phyloP scores from a whole-genome alignment of 2,113 vertebrate species.

The Sakesphorus luctuosus region DNA sequence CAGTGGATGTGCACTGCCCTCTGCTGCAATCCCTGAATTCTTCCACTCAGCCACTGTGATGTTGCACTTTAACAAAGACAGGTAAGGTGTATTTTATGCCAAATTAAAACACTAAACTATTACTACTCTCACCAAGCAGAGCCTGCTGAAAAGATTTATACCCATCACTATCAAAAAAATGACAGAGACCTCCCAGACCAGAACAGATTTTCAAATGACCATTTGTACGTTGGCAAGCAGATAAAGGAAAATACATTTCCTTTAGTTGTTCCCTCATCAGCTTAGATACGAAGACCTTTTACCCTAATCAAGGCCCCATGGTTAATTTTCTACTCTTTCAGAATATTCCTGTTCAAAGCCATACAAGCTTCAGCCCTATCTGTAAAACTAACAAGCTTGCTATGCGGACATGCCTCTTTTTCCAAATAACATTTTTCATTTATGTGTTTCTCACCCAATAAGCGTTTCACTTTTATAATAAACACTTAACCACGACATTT shows the following conservation, averaged over 20 bases:
- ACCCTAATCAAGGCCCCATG: not conserved
- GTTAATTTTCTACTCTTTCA: not conserved
- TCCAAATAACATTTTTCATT: not conserved
- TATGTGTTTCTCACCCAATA: not conserved
- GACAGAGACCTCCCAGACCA: not conserved
- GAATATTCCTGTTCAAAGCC: not conserved
- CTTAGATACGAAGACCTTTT: not conserved
- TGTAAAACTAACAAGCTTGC: not conserved
- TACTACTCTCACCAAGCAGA: not conserved
- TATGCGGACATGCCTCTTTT: not conserved
- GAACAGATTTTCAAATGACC: not conserved
- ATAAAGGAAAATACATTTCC: not conserved
- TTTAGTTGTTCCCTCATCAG: not conserved
- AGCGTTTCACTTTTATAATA: not conserved
- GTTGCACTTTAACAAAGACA: not conserved
- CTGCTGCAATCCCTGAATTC: conserved; percentile 53
- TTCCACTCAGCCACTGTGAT: not conserved
- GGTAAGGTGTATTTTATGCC: not conserved
- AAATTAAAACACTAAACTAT: not conserved
- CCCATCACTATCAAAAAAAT: not conserved
- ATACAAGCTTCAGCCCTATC: not conserved
- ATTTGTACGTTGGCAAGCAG: not conserved
- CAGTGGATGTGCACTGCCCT: conserved; percentile 29
- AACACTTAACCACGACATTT: not conserved
- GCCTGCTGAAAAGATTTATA: not conserved